Base-by-base conservation (phyloP, 2,113 vertebrate genomes). In the Zootoca vivipara region DNA sequence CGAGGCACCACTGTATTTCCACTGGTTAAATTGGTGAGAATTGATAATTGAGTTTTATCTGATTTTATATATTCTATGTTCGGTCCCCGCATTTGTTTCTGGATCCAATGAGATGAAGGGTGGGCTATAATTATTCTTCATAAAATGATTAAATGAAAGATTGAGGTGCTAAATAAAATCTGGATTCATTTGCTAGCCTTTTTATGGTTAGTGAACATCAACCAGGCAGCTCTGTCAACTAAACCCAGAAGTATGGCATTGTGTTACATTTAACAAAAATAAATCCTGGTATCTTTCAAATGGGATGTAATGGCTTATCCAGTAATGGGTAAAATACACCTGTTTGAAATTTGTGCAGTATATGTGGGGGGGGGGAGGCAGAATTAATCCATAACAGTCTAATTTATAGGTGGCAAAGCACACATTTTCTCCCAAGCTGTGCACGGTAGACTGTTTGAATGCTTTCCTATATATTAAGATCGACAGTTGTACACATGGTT, bases 271-370 rank as follows among this genome's bases (percentile, higher is more conserved):
- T 89, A 4, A 6, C 46, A 67, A 77, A 86, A 93, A 74, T 1
- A 88, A 85, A 85, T 2, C 69, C 20, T 42, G 26, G 0, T 4
- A 0, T 28, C 46, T 87, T 91, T 83, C 38, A 88, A 73, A 4
- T 2, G 0, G 6, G 4, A 15, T 81, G 40, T 87, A 84, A 73
- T n/a, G 28, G 26, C 86, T 85, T 65, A 84, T 40, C 3, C 20
- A 88, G 67, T 85, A 92, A 89, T 83, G 90, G 87, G 90, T 78
- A 0, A 91, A 93, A 89, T 58, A 77, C 2, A 82, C 62, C 35
- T 83, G 42, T 9, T 89, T 84, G 87, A 89, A 83, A 83, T 87
- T 58, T 93, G 20, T 85, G 24, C 18, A 0, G 0, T 46, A 28
- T 85, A 91, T 83, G 46, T 1, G 1, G 58, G 18, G 58, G 18